Conservation (phyloP, 2,888 invertebrate genomes). For the Ophioninae sp. region DNA sequence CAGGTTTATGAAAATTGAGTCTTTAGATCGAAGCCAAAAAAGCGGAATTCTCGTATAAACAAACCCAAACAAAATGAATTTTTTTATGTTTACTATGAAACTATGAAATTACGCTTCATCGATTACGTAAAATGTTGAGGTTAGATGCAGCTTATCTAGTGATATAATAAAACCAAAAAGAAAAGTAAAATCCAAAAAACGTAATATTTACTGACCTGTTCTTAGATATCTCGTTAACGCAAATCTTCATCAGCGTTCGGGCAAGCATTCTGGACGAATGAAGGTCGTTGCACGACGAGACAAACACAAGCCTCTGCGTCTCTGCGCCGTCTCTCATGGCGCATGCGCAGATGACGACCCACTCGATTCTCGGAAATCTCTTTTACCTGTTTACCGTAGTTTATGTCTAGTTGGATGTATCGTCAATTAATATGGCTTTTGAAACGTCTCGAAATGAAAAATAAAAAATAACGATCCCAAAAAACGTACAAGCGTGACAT, state of each 20-base stretch:
- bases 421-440: too few species aligned
- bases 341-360: background rate
- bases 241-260: conserved; percentile 64
- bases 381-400: background rate
- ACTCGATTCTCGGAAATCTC: background rate
- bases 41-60: too few species aligned
- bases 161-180: background rate
- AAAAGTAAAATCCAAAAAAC: background rate
- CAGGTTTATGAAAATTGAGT: too few species aligned
- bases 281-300: background rate
- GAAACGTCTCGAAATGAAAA: too few species aligned
- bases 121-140: conserved; percentile 67
- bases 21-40: too few species aligned
- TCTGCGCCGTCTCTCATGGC: conserved; percentile 34
- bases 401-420: too few species aligned
- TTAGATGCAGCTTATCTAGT: conserved; percentile 48
- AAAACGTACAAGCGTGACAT: too few species aligned
- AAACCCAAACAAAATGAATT: too few species aligned
- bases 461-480: too few species aligned
- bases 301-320: conserved; percentile 41
- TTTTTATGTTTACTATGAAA: too few species aligned
- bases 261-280: conserved; percentile 66
- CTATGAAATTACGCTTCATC: background rate
- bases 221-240: conserved; percentile 56
- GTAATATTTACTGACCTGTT: conserved; percentile 51